A percentile compares a stretch with the other conserved stretches of the same genome.
Conservation (phyloP, 2,888 invertebrate genomes). For the Pherbina coryleti region DNA sequence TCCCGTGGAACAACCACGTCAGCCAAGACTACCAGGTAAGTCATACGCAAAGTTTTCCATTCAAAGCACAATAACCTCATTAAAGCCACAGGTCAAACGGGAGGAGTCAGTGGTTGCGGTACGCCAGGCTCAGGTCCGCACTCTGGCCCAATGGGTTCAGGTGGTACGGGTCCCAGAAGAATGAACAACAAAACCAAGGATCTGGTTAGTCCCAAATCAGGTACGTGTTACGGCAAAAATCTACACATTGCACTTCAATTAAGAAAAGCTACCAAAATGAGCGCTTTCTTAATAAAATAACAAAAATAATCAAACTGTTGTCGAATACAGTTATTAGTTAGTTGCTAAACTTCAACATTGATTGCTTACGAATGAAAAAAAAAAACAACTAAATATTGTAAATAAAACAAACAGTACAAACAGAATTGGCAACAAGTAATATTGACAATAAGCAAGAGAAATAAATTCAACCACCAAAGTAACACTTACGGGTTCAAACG, state of each 20-base stretch:
- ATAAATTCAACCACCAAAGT: not conserved
- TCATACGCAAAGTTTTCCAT: constrained; percentile 14
- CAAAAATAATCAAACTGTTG: no score
- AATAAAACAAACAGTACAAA: constrained; percentile 1
- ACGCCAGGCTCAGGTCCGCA: constrained; percentile 69
- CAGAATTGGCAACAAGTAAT: not conserved
- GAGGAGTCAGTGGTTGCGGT: constrained; percentile 67
- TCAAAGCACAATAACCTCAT: not conserved
- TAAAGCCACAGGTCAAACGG: constrained; percentile 63
- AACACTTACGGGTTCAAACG: not conserved
- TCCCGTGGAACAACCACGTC: constrained; percentile 92
- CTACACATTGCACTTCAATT: not conserved
- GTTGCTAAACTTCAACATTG: no score
- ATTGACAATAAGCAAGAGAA: not conserved
- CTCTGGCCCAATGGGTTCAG: constrained; percentile 68
- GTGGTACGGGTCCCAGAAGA: constrained; percentile 68
- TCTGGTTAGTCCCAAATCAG: constrained; percentile 70
- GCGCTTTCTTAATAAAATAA: not conserved
- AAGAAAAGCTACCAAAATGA: not conserved
- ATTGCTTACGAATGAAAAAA: not conserved
- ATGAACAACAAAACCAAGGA: constrained; percentile 71
- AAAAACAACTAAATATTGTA: not conserved
- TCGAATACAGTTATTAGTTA: no score
- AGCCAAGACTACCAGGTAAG: constrained; percentile 61
- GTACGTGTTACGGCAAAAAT: constrained; percentile 58